Evolutionary conservation across 2,113 vertebrate species (phyloP).

Genomic region (Lycocorax pyrrhopterus): DNA sequence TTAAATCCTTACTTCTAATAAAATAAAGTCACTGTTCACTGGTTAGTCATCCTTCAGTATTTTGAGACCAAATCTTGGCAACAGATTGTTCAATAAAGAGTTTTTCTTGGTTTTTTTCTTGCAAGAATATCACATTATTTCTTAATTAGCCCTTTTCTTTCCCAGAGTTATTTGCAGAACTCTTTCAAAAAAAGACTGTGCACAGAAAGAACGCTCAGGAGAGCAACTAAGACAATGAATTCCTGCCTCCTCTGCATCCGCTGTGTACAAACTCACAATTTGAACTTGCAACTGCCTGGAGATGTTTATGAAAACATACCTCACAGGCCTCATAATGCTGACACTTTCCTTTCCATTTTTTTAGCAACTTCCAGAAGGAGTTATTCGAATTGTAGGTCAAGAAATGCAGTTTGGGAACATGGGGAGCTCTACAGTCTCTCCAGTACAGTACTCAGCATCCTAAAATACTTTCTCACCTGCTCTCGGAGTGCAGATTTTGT

Average conservation of each 20-base stretch:
- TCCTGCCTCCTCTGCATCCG: neutral
- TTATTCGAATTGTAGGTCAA: neutral
- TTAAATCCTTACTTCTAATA: neutral
- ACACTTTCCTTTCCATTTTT: neutral
- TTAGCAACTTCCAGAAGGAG: neutral
- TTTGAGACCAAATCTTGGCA: neutral
- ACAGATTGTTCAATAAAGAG: neutral
- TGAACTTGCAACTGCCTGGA: neutral
- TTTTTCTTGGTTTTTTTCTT: neutral
- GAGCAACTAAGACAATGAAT: neutral
- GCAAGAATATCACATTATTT: neutral
- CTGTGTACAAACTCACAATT: neutral
- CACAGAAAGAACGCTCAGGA: neutral
- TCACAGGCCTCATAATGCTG: neutral
- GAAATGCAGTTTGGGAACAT: neutral
- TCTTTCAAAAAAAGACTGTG: neutral
- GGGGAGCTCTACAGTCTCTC: neutral
- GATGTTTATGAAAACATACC: neutral
- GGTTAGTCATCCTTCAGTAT: neutral
- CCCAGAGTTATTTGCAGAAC: neutral
- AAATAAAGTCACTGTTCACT: neutral
- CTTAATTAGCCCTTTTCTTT: neutral
- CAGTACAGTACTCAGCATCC: neutral
- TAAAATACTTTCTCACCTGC: slow-evolving; percentile 75
- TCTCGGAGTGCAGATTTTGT: slow-evolving; percentile 74